These are phyloP conservation scores for Junonia oenone DNA, from an alignment of 2,888 invertebrate species.

Conservation along the genomic window DNA sequence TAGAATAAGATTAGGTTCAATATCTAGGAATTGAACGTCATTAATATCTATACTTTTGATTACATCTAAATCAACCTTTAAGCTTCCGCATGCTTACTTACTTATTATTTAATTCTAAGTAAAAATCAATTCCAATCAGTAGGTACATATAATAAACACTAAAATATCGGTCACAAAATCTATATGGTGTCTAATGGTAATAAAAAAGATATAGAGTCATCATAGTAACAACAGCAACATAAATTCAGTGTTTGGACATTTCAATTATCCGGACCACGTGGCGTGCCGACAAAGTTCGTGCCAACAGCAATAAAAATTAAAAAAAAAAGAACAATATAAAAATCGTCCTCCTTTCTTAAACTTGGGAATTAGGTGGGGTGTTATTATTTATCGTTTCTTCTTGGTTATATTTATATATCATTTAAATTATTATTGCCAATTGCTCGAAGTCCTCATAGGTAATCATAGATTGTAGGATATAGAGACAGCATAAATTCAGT, in stretches of 20 bases:
- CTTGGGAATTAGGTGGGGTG: slow-evolving; percentile 15
- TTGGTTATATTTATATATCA: neutral
- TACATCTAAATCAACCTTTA: too few relatives aligned
- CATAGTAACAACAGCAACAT: slow-evolving; percentile 65
- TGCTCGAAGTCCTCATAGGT: neutral
- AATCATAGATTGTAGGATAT: neutral
- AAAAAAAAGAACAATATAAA: slow-evolving; percentile 44
- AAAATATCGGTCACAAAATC: neutral
- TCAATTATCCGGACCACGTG: slow-evolving; percentile 75
- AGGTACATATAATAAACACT: neutral
- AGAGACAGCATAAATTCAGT: neutral
- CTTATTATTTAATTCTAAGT: too few relatives aligned
- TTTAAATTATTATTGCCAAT: neutral
- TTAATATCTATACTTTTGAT: too few relatives aligned
- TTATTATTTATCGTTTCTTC: slow-evolving; percentile 15
- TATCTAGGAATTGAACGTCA: too few relatives aligned
- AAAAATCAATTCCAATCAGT: too few relatives aligned
- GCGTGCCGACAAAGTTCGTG: slow-evolving; percentile 74
- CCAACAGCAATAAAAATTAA: slow-evolving; percentile 65
- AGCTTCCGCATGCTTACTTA: too few relatives aligned
- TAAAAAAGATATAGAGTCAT: slow-evolving; percentile 39
- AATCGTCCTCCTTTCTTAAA: slow-evolving; percentile 30
- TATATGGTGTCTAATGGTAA: neutral
- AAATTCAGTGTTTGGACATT: slow-evolving; percentile 76
- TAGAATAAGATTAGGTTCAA: too few relatives aligned